Evolutionary conservation across 2,888 invertebrate species (phyloP).

Genomic region (Cantharis nigra): DNA sequence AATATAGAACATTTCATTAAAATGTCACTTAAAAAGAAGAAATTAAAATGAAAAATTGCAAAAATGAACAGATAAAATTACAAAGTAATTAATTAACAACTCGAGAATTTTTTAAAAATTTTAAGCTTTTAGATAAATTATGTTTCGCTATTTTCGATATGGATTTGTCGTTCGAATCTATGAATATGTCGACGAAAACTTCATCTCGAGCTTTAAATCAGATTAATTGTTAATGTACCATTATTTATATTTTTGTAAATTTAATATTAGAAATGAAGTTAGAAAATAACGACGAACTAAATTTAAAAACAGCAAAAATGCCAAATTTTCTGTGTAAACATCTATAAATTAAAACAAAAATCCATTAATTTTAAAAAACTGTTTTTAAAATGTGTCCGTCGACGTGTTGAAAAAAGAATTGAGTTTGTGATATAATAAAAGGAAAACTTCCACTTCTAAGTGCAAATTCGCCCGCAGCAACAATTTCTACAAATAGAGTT

Average conservation of each 20-base stretch:
- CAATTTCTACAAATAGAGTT: constrained; percentile 11
- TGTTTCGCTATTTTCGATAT: not conserved
- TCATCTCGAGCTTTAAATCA: not conserved
- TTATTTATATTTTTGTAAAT: not conserved
- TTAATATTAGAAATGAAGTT: not conserved
- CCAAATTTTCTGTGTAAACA: not conserved
- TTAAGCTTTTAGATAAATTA: not conserved
- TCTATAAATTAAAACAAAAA: not conserved
- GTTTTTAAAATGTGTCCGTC: not conserved
- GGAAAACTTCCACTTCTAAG: not conserved
- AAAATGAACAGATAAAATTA: not conserved
- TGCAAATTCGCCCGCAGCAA: constrained; percentile 9
- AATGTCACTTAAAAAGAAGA: not conserved
- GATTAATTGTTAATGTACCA: not conserved
- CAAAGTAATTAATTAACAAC: not conserved
- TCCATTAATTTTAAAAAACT: not conserved
- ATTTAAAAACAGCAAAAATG: not conserved
- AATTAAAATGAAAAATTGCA: not conserved
- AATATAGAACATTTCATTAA: not conserved
- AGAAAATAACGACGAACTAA: not conserved
- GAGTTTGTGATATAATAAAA: constrained; percentile 4
- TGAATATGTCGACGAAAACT: not conserved
- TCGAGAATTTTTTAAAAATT: not conserved
- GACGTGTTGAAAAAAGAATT: not conserved
- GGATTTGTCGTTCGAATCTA: not conserved